These are phyloP conservation scores for Drosophila littoralis DNA, from an alignment of 1,140 invertebrate species.

Conservation along the genomic window DNA sequence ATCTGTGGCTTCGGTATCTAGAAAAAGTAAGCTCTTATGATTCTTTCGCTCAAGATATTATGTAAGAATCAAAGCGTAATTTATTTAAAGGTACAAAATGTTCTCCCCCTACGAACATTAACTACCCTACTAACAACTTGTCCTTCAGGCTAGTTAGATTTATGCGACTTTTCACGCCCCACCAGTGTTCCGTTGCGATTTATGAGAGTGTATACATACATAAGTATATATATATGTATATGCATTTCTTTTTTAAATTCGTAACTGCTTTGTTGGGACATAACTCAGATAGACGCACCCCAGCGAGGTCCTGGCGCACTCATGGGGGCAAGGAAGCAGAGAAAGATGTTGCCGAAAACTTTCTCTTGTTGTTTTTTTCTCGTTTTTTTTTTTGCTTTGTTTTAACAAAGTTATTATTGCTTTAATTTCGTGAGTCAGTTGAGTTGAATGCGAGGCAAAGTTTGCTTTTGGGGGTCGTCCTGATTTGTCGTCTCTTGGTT, in stretches of 20 bases:
- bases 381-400: slow-evolving; percentile 29
- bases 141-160: slow-evolving; percentile 4
- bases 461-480: slow-evolving; percentile 37
- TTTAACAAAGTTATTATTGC: slow-evolving; percentile 78
- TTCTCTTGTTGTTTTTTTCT: not conserved
- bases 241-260: not conserved
- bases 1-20: too few relatives aligned
- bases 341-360: slow-evolving; percentile 17
- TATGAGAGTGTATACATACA: not conserved
- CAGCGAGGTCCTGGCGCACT: not conserved
- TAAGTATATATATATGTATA: not conserved
- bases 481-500: slow-evolving; percentile 41
- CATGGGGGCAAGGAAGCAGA: not conserved
- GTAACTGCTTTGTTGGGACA: not conserved
- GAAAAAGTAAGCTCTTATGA: too few relatives aligned
- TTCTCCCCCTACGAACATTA: not conserved
- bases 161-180: not conserved
- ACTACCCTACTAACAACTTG: not conserved
- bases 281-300: slow-evolving; percentile 2
- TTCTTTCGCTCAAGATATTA: too few relatives aligned
- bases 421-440: slow-evolving; percentile 79
- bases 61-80: too few relatives aligned
- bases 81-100: too few relatives aligned
- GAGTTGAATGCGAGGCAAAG: slow-evolving; percentile 44
- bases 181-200: not conserved